Evolutionary conservation across 2,888 invertebrate species (phyloP).

Genomic region (Pegoplata infirma): DNA sequence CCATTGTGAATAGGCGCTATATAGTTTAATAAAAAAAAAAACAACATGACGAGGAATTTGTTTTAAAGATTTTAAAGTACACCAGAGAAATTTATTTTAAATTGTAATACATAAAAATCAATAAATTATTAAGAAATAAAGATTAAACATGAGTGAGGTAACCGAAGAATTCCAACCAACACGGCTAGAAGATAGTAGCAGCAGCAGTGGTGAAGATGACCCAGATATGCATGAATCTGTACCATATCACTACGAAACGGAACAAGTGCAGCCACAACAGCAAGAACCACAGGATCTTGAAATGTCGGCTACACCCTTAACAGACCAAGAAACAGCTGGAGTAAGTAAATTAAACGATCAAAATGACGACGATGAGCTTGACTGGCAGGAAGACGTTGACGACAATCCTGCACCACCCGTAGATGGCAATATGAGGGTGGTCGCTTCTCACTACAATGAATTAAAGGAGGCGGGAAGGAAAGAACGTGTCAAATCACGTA

Average conservation of each 20-base stretch:
- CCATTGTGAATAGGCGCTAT: too few relatives aligned
- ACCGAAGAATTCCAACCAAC: neutral
- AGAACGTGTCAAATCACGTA: conserved; percentile 91
- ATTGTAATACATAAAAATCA: neutral
- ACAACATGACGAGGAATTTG: too few relatives aligned
- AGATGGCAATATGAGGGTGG: conserved; percentile 77
- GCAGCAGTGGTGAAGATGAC: conserved; percentile 47
- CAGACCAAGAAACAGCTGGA: neutral
- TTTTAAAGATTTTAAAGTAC: neutral
- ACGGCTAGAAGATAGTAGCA: conserved; percentile 45
- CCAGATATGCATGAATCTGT: conserved; percentile 27
- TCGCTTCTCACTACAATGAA: conserved; percentile 96
- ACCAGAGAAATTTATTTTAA: neutral
- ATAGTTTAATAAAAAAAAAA: too few relatives aligned
- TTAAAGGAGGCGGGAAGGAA: conserved; percentile 89
- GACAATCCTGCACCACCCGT: conserved; percentile 3
- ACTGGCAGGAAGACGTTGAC: conserved; percentile 29
- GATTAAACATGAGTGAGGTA: conserved; percentile 40
- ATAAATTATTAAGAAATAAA: too few relatives aligned
- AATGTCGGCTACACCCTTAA: neutral
- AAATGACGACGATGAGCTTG: conserved; percentile 31
- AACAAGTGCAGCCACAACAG: neutral
- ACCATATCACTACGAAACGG: neutral
- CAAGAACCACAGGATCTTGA: neutral
- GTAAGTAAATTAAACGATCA: neutral